Evolutionary conservation across 1,140 invertebrate species (phyloP), one percentile per base, ranked within the genome.

Genomic region (Paramacrobiotus metropolitanus): DNA sequence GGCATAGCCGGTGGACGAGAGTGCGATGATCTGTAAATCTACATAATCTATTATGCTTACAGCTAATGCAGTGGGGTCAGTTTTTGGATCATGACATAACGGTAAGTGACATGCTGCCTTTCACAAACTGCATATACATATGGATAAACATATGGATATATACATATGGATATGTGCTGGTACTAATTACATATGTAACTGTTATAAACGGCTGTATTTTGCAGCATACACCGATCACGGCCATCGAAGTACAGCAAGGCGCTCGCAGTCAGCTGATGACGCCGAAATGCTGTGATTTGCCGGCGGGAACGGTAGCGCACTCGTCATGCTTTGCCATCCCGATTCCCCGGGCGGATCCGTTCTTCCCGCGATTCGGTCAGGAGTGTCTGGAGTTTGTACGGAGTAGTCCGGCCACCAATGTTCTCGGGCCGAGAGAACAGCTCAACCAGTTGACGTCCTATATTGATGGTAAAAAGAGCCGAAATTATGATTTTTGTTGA

Each of bases 51-150:
- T 9, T 9, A n/a, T 55, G 9, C 24, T 55, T 55, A 4, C 24
- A 55, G 79, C 73, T 86, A 18, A 86, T 86, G 79, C 85, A 88
- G 69, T 87, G 84, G 84, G 85, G 85, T 1, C 85, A 87, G 69
- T 82, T 87, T 64, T 67, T 87, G 29, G 85, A 86, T 70, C 85
- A 87, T 67, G 85, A 87, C 68, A 68, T 87, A 21, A 85, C 83
- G 2, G 4, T 34, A 21, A 2, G 34, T 29, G 20, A 18, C 24
- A 24, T 20, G 59, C 30, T n/a, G 9, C 9, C 9, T 65, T 63
- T n/a, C n/a, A n/a, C n/a, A n/a, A n/a, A n/a, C n/a, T n/a, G n/a
- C n/a, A n/a, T n/a, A n/a, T n/a, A n/a, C n/a, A n/a, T n/a, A n/a
- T n/a, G n/a, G n/a, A n/a, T n/a, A n/a, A n/a, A n/a, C n/a, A n/a